These are phyloP conservation scores for Lagopus muta DNA, from an alignment of 2,113 vertebrate species.

Conservation along the genomic window DNA sequence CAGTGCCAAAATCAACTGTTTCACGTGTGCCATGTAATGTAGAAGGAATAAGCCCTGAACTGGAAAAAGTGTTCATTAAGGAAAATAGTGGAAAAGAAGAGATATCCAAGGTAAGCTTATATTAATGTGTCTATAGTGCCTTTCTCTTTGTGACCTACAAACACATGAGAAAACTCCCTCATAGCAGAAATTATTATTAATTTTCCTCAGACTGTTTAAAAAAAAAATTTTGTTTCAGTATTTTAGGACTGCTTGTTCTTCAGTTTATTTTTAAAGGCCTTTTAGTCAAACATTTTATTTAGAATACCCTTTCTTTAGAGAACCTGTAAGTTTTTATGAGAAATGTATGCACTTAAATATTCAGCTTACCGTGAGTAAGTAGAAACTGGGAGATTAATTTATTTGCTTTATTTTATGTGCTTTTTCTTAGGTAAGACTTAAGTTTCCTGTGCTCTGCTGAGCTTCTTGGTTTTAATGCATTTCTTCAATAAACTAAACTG, in stretches of 20 bases:
- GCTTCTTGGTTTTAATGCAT: neutral
- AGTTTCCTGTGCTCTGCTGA: neutral
- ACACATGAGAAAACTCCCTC: neutral
- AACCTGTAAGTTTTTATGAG: neutral
- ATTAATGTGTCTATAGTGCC: neutral
- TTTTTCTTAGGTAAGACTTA: neutral
- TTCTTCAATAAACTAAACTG: neutral
- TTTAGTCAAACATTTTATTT: neutral
- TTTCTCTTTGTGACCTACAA: neutral
- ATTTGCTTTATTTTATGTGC: neutral
- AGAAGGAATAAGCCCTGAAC: slow-evolving; percentile 94
- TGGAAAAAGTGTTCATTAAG: slow-evolving; percentile 95
- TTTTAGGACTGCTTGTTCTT: neutral
- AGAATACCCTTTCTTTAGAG: neutral
- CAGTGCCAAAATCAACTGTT: slow-evolving; percentile 88
- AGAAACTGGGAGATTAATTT: neutral
- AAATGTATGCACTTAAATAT: neutral
- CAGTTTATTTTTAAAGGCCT: neutral
- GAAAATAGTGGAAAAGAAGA: slow-evolving; percentile 90
- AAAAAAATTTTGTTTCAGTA: neutral
- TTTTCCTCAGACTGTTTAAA: slow-evolving; percentile 12
- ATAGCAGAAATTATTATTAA: neutral
- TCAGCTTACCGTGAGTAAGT: neutral
- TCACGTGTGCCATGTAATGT: slow-evolving; percentile 91
- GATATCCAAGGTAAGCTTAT: slow-evolving; percentile 85